phyloP scores from a whole-genome alignment of 2,888 invertebrate species.

The Euproctis similis region DNA sequence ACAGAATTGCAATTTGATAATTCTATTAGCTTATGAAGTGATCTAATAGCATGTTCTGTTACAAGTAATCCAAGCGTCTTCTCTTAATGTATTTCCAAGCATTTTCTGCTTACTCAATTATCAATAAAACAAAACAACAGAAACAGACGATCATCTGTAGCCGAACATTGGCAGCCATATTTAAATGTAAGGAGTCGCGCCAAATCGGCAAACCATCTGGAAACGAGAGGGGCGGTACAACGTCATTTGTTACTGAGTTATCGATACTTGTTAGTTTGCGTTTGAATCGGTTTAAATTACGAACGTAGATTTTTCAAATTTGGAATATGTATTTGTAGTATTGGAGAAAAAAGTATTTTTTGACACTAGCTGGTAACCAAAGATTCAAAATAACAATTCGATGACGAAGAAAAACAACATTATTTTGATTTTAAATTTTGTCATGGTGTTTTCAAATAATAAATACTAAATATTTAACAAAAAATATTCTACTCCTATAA shows the following conservation, averaged over 20 bases:
- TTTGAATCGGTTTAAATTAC: slow-evolving; percentile 2
- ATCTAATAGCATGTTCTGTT: too few relatives aligned
- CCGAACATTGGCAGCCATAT: slow-evolving; percentile 38
- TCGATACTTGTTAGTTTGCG: slow-evolving; percentile 26
- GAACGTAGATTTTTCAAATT: too few relatives aligned
- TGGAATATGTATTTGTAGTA: too few relatives aligned
- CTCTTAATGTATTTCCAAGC: background rate
- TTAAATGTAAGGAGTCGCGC: slow-evolving; percentile 38
- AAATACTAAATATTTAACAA: too few relatives aligned
- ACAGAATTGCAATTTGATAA: background rate
- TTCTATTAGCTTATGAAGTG: background rate
- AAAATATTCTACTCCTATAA: too few relatives aligned
- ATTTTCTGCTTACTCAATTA: slow-evolving; percentile 8
- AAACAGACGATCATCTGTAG: slow-evolving; percentile 18
- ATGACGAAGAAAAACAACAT: too few relatives aligned
- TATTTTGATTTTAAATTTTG: too few relatives aligned
- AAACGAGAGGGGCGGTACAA: slow-evolving; percentile 37
- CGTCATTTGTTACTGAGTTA: slow-evolving; percentile 46
- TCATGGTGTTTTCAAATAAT: too few relatives aligned
- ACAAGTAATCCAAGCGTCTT: too few relatives aligned
- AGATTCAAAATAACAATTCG: too few relatives aligned
- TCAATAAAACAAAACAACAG: slow-evolving; percentile 13
- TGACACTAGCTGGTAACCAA: too few relatives aligned
- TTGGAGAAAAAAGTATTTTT: too few relatives aligned
- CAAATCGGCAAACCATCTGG: slow-evolving; percentile 52